Evolutionary conservation across 2,113 vertebrate species (phyloP).

Genomic region (Polypterus bichir): DNA sequence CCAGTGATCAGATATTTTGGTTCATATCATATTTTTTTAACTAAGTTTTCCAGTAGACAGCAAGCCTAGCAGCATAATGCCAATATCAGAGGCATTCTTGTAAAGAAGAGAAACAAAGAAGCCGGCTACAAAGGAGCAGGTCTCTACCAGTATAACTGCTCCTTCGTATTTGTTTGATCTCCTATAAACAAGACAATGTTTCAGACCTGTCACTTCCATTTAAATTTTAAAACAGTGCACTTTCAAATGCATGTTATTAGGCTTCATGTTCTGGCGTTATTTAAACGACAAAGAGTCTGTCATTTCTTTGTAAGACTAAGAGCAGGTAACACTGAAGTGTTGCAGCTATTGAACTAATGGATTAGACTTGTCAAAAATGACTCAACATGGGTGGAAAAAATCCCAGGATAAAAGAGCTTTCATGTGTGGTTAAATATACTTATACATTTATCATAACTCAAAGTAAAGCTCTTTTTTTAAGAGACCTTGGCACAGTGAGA

Average conservation of each 20-base stretch:
- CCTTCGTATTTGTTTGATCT: constrained; percentile 4
- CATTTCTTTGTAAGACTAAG: neutral
- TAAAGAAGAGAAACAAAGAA: neutral
- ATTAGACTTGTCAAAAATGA: constrained; percentile 4
- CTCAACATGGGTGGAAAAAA: neutral
- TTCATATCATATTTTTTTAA: too few relatives aligned
- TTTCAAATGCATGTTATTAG: neutral
- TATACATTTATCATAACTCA: neutral
- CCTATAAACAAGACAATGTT: constrained; percentile 2
- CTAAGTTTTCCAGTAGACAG: too few relatives aligned
- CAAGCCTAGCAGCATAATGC: neutral
- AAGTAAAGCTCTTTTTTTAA: neutral
- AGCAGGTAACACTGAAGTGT: neutral
- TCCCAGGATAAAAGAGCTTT: neutral
- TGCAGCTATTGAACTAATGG: constrained; percentile 4
- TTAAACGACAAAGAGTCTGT: constrained; percentile 5
- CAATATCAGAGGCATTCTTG: neutral
- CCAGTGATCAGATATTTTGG: too few relatives aligned
- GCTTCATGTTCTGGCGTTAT: constrained; percentile 3
- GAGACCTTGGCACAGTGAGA: neutral
- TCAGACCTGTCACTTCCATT: constrained; percentile 1
- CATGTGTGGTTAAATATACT: constrained; percentile 3
- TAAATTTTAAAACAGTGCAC: constrained; percentile 3
- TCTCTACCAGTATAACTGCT: neutral
- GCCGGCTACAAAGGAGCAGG: neutral